Percentiles rank a stretch among this genome's conserved stretches.
These are phyloP conservation scores for Lutjanus argentimaculatus DNA, from an alignment of 2,797 vertebrate species.

Conservation along the genomic window DNA sequence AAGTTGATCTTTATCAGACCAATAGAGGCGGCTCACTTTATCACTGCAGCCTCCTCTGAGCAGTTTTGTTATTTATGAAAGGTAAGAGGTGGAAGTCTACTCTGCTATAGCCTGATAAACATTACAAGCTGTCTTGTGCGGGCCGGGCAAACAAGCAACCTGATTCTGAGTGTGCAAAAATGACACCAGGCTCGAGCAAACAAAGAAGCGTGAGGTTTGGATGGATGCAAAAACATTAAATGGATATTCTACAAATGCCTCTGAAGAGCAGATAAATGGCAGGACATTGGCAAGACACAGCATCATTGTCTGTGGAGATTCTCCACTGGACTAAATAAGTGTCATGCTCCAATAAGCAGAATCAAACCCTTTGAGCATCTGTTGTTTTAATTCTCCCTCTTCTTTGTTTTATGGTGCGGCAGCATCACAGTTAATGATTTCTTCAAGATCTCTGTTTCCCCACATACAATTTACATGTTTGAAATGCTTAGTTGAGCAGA, in stretches of 20 bases:
- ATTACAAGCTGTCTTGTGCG: constrained; percentile 57
- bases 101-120: constrained; percentile 58
- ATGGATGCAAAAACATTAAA: constrained; percentile 61
- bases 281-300: constrained; percentile 45
- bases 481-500: constrained; percentile 61
- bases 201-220: constrained; percentile 49
- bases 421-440: constrained; percentile 76
- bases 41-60: constrained; percentile 38
- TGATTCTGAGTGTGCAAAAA: constrained; percentile 41
- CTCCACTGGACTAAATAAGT: constrained; percentile 63
- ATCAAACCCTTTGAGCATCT: constrained; percentile 78
- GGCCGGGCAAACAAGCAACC: constrained; percentile 36
- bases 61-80: constrained; percentile 64
- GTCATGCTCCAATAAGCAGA: constrained; percentile 79
- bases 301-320: constrained; percentile 66
- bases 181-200: constrained; percentile 43
- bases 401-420: constrained; percentile 60
- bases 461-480: constrained; percentile 71
- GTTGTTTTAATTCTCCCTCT: constrained; percentile 72
- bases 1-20: constrained; percentile 69
- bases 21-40: constrained; percentile 49
- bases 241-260: constrained; percentile 48
- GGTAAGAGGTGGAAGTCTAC: constrained; percentile 50
- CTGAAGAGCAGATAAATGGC: constrained; percentile 70
- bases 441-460: constrained; percentile 67